Base-by-base conservation (phyloP, 2,888 invertebrate genomes). In the Geotrupes spiniger region DNA sequence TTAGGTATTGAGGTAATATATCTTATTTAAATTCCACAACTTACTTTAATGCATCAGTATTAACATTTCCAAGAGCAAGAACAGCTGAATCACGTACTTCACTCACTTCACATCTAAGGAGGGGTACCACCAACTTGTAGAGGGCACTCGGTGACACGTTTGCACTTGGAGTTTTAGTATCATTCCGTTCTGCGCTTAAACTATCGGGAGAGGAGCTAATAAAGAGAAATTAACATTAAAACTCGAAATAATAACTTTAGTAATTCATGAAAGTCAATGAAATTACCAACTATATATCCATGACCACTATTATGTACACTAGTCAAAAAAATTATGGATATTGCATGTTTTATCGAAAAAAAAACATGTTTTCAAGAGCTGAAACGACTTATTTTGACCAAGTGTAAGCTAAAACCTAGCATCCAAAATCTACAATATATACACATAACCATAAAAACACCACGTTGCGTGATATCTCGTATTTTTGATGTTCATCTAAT, bases 51-150 rank as follows among this genome's bases (percentile, higher is more conserved):
- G 96, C 94, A 59, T 90, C 88, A 11, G 93, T 87, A 74, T 98
- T 99, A 65, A 95, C 90, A 76, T 93, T 90, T 42, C 98, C 98
- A 53, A 97, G 82, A 1, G 97, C 97, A 59, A 89, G 83, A 9
- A 97, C 91, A 4, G 93, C 93, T 1, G 95, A 89, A 74, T 98
- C 97, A 50, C 97, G 77, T 53, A 99, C 92, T 70, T 99, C 98
- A 1, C 84, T 82, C 43, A 89, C 87, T 73, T 99, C 99, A 74
- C 94, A 96, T 44, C 94, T 81, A 44, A 98, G 79, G 58, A 97
- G 79, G 5, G 95, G 96, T 48, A 95, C 90, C 8, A 96, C 85
- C 57, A 95, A 79, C 74, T 96, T 96, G 74, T 97, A 97, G 21
- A 98, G 78, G 16, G 89, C 87, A 25, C 85, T 81, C 0, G 95